Evolutionary conservation across 2,888 invertebrate genomes (phyloP).

Genomic region (Cheilosia soror): DNA sequence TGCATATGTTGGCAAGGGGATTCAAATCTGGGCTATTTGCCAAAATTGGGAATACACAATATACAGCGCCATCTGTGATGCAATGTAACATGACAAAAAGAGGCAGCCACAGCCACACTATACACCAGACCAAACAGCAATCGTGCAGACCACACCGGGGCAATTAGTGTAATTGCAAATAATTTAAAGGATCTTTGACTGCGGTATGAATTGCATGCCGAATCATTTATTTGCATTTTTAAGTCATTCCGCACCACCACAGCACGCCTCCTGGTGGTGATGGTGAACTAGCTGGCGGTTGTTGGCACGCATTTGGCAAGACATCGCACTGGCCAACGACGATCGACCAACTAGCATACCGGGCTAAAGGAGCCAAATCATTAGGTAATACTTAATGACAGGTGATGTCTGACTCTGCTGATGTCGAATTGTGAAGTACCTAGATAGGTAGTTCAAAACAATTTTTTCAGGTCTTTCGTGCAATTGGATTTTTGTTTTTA

Average conservation of each 20-base stretch:
- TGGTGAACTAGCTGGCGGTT: slow-evolving; percentile 53
- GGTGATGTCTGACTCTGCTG: slow-evolving; percentile 52
- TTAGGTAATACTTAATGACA: slow-evolving; percentile 73
- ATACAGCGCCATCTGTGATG: slow-evolving; percentile 70
- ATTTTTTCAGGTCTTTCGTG: slow-evolving; percentile 28
- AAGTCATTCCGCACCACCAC: slow-evolving; percentile 61
- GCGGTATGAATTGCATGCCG: slow-evolving; percentile 75
- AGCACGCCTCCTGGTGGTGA: slow-evolving; percentile 57
- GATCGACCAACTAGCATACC: not conserved
- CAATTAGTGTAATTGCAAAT: slow-evolving; percentile 75
- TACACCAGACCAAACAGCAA: slow-evolving; percentile 24
- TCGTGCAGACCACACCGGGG: slow-evolving; percentile 70
- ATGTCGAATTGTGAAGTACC: slow-evolving; percentile 53
- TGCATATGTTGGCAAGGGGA: slow-evolving; percentile 21
- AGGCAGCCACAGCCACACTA: slow-evolving; percentile 17
- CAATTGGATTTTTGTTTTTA: slow-evolving; percentile 6
- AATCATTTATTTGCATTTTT: slow-evolving; percentile 75
- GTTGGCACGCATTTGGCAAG: slow-evolving; percentile 54
- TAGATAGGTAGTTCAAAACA: not conserved
- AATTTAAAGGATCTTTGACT: slow-evolving; percentile 77
- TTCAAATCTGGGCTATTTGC: slow-evolving; percentile 69
- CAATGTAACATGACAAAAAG: slow-evolving; percentile 23
- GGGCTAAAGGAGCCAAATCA: slow-evolving; percentile 65
- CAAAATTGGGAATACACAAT: slow-evolving; percentile 50
- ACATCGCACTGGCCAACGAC: slow-evolving; percentile 26